Percentiles rank a stretch among this genome's conserved stretches.
Evolutionary conservation across 1,140 invertebrate species (phyloP).

Genomic region (Drosophila neocordata): DNA sequence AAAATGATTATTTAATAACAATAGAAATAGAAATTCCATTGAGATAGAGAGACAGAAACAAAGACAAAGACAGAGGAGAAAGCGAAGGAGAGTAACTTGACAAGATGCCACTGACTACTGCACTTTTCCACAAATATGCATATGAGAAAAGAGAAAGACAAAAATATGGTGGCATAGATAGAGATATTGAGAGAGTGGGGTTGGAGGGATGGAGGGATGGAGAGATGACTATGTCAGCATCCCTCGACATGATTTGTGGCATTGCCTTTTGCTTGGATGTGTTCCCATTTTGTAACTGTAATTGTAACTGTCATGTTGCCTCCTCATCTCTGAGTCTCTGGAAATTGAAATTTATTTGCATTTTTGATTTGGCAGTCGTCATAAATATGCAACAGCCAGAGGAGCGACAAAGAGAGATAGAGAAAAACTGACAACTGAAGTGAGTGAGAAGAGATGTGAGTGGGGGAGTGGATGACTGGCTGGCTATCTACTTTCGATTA

Average conservation of each 20-base stretch:
- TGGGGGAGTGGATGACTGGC: slow-evolving; percentile 33
- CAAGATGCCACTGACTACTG: slow-evolving; percentile 65
- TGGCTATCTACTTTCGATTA: slow-evolving; percentile 45
- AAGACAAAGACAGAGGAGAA: no score
- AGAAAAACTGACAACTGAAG: background rate
- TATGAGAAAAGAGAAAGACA: slow-evolving; percentile 30
- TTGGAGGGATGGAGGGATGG: background rate
- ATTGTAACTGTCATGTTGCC: slow-evolving; percentile 78
- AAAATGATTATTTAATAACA: slow-evolving; percentile 79
- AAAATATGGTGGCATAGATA: background rate
- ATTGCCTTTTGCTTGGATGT: slow-evolving; percentile 55
- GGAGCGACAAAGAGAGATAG: background rate
- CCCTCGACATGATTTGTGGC: slow-evolving; percentile 66
- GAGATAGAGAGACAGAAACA: background rate
- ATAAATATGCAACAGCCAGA: slow-evolving; percentile 69
- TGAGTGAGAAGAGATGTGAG: slow-evolving; percentile 12
- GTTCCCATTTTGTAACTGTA: slow-evolving; percentile 57
- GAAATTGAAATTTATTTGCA: slow-evolving; percentile 80
- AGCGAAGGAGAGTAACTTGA: slow-evolving; percentile 18
- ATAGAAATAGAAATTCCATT: slow-evolving; percentile 27
- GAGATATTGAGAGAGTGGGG: background rate
- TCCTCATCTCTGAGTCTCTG: slow-evolving; percentile 58
- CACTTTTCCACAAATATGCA: slow-evolving; percentile 79
- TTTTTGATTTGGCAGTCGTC: slow-evolving; percentile 74
- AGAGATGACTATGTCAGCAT: slow-evolving; percentile 24